Evolutionary conservation across 92 coral and sea anemone genomes (phyloP).

Genomic region (Micromussa lordhowensis): DNA sequence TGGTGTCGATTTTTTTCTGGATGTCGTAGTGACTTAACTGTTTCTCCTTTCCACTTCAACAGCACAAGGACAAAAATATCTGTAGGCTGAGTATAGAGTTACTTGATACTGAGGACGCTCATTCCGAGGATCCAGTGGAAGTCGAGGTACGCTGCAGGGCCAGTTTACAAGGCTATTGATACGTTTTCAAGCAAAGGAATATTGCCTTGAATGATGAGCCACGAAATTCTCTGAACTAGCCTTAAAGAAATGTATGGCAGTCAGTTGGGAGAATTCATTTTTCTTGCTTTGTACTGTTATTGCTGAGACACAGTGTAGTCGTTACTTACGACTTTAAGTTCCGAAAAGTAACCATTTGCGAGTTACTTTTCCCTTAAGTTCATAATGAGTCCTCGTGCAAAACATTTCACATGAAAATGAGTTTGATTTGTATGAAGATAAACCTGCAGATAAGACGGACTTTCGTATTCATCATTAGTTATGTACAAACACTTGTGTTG

Average conservation of each 20-base stretch:
- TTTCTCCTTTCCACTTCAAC: neutral
- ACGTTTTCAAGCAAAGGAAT: neutral
- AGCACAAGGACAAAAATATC: slow-evolving; percentile 96
- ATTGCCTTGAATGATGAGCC: neutral
- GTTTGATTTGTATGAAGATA: too few relatives aligned
- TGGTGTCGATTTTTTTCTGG: neutral
- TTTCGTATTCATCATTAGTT: too few relatives aligned
- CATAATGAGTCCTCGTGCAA: too few relatives aligned
- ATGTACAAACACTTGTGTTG: too few relatives aligned
- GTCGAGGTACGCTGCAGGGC: slow-evolving; percentile 76
- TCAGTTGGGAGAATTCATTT: neutral
- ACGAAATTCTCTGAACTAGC: neutral
- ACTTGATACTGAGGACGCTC: slow-evolving; percentile 93
- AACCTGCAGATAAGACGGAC: too few relatives aligned
- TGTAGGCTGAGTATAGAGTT: slow-evolving; percentile 92
- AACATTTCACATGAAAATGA: too few relatives aligned
- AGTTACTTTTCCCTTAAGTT: too few relatives aligned
- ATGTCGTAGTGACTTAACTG: neutral
- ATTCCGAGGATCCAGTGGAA: slow-evolving; percentile 93
- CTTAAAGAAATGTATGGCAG: neutral
- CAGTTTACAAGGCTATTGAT: neutral
- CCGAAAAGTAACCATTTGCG: too few relatives aligned
- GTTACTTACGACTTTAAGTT: neutral
- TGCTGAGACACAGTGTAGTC: neutral
- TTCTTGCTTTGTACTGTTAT: neutral